Conservation (phyloP, 2,888 invertebrate species). For the Cerastis rubricosa region DNA sequence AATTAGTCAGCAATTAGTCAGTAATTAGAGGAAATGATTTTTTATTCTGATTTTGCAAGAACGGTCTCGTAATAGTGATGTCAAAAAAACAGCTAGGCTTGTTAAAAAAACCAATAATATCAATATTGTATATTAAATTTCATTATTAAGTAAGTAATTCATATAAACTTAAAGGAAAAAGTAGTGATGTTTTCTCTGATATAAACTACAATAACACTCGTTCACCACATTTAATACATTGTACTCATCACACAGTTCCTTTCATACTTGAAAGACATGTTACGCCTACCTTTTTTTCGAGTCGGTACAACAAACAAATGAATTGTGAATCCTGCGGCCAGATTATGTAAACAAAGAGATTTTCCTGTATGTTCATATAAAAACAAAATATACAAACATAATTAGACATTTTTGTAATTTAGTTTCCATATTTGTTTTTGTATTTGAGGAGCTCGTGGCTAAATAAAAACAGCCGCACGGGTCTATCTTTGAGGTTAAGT, state of each 20-base stretch:
- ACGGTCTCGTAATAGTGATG: too few relatives aligned
- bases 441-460: too few relatives aligned
- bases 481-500: too few relatives aligned
- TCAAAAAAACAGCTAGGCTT: too few relatives aligned
- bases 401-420: slow-evolving; percentile 39
- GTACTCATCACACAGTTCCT: slow-evolving; percentile 12
- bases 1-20: too few relatives aligned
- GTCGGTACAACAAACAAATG: slow-evolving; percentile 40
- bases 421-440: neutral
- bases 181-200: neutral
- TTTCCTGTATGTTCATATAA: slow-evolving; percentile 37
- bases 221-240: neutral
- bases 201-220: neutral
- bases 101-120: neutral
- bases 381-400: slow-evolving; percentile 34
- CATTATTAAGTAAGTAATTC: neutral
- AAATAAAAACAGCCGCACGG: too few relatives aligned
- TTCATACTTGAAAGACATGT: slow-evolving; percentile 20
- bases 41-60: neutral
- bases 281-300: slow-evolving; percentile 2
- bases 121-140: neutral
- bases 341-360: slow-evolving; percentile 27
- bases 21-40: neutral
- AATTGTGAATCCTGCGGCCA: slow-evolving; percentile 20
- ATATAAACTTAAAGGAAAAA: neutral